Evolutionary conservation across 2,797 vertebrate species (phyloP), one percentile per base, ranked within the genome.

Genomic region (Philypnodon macrostomus): DNA sequence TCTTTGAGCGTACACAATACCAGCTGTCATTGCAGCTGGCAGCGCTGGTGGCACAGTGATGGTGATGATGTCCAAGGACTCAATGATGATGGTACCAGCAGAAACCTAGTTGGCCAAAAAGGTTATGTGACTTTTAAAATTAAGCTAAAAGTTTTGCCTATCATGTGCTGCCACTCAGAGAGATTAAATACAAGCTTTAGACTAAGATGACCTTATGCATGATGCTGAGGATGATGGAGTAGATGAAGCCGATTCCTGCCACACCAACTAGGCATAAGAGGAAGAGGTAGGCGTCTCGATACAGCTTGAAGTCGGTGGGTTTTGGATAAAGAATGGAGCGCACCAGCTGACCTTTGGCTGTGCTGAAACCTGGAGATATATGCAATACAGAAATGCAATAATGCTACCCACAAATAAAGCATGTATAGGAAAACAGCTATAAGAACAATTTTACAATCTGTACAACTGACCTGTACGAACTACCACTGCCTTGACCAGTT

Each of bases 1-100:
- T 58, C 93, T 91, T 73, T 98, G 96, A 34, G 96, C 97, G 21
- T 98, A 98, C 39, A 98, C 93, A 5, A 99, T 96, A 19, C 97
- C 97, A 17, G 94, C 95, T 8, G 97, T 98, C 93, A 99, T 90
- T 41, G 96, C 97, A 21, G 96, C 96, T 18, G 96, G 97, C 44
- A 99, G 92, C 0, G 96, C 96, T 4, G 96, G 97, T 19, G 97
- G 97, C 62, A 99, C 96, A 0, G 96, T 97, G 77, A 99, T 99
- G 47, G 96, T 98, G 81, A 99, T 96, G 19, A 99, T 98, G 84
- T 99, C 97, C 58, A 99, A 87, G 37, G 96, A 96, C 65, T 99
- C 89, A 0, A 97, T 92, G 67, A 98, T 87, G 79, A 99, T 99
- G 50, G 81, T 91, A 18, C 79, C 74, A 39, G 83, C 86, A 35